Percentiles rank a stretch among this genome's conserved stretches.
Conservation (phyloP, 2,888 invertebrate species). For the Protonemura montana region DNA sequence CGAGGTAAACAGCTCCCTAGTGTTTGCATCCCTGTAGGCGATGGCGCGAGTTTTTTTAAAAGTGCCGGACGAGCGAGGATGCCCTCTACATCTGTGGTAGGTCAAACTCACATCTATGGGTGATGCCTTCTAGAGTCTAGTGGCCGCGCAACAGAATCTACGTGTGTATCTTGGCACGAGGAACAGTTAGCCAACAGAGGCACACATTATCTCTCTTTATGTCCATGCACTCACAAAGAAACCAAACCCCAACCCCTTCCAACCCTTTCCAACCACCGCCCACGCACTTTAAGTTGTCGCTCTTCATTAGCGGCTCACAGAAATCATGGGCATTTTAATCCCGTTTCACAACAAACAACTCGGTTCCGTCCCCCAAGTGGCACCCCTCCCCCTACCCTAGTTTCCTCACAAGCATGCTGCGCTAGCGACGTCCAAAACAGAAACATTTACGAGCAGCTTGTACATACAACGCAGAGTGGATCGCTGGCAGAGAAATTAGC, state of each 20-base stretch:
- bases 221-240: slow-evolving; percentile 14
- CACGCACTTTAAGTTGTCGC: neutral
- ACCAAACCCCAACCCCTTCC: neutral
- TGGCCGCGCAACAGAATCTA: neutral
- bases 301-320: slow-evolving; percentile 22
- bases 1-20: neutral
- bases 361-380: neutral
- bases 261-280: neutral
- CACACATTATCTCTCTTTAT: neutral
- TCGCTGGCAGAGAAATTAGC: neutral
- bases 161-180: neutral
- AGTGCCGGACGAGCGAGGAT: neutral
- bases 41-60: neutral
- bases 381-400: neutral
- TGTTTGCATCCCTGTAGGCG: slow-evolving; percentile 1
- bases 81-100: neutral
- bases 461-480: neutral
- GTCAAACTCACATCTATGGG: no score
- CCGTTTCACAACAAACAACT: neutral
- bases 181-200: neutral
- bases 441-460: neutral
- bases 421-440: neutral
- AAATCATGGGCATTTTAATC: slow-evolving; percentile 5
- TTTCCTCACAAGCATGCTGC: neutral
- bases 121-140: no score